Percentiles rank a stretch among this genome's conserved stretches.
These are phyloP conservation scores for Neoaliturus tenellus DNA, from an alignment of 2,888 invertebrate genomes.

Conservation along the genomic window DNA sequence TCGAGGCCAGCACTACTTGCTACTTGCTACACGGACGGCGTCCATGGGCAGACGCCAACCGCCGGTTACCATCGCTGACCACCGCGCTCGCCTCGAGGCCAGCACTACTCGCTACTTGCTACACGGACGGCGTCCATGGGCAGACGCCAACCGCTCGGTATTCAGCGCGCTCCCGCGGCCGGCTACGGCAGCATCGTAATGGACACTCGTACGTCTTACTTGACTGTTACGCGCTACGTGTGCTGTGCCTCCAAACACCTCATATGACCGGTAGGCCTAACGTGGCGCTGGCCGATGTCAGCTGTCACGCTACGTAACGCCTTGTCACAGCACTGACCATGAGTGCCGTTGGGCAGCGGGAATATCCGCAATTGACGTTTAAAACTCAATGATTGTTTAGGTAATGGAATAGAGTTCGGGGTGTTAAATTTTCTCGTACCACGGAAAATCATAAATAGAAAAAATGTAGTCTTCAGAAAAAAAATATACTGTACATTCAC, in stretches of 20 bases:
- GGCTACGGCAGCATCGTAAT: not conserved
- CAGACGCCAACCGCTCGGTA: constrained; percentile 6
- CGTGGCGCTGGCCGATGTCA: not conserved
- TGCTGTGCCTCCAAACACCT: not conserved
- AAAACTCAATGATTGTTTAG: too few species aligned
- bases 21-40: not conserved
- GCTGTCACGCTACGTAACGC: not conserved
- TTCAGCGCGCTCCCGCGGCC: not conserved
- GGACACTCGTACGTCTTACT: constrained; percentile 8
- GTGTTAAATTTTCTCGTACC: too few species aligned
- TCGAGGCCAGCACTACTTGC: not conserved
- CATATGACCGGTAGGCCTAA: too few species aligned
- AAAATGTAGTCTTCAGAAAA: too few species aligned
- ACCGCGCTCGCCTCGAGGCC: not conserved
- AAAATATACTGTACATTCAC: too few species aligned
- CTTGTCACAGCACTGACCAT: too few species aligned
- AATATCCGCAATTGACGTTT: too few species aligned
- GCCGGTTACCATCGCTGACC: not conserved
- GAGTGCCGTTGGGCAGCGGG: too few species aligned
- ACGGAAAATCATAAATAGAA: too few species aligned
- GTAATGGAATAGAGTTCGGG: too few species aligned
- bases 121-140: not conserved
- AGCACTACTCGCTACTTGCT: not conserved
- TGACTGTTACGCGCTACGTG: not conserved
- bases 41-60: constrained; percentile 21